These are phyloP conservation scores for Ictidomys tridecemlineatus DNA, from an alignment of 2,113 vertebrate species.

Conservation along the genomic window DNA sequence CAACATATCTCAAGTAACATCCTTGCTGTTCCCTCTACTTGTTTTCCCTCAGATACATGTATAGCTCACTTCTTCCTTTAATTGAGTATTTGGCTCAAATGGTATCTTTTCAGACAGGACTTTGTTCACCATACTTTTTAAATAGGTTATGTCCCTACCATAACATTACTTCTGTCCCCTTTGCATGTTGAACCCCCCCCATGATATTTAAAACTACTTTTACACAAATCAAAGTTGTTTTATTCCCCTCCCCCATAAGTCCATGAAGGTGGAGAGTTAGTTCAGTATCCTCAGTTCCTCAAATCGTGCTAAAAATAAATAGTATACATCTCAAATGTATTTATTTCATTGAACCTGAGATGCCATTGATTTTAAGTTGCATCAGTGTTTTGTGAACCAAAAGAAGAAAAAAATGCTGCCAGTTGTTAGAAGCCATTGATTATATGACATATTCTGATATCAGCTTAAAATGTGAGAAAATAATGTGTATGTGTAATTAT, in stretches of 20 bases:
- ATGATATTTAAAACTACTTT: background rate
- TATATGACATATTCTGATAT: background rate
- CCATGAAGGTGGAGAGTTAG: background rate
- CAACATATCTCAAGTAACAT: background rate
- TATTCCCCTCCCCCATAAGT: background rate
- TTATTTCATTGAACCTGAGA: background rate
- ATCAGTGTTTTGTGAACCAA: background rate
- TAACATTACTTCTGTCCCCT: background rate
- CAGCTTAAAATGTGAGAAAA: background rate
- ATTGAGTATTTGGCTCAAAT: background rate
- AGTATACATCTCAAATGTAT: background rate
- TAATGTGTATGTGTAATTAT: too few species aligned
- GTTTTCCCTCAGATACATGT: background rate
- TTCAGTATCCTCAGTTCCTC: background rate
- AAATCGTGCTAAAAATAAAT: background rate
- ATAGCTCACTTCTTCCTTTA: background rate
- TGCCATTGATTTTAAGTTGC: background rate
- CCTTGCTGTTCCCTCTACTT: background rate
- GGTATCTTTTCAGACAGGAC: background rate
- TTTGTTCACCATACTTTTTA: background rate
- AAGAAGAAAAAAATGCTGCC: constrained; percentile 1
- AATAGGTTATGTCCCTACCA: too few species aligned
- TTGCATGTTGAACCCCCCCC: background rate
- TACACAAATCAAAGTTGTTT: background rate
- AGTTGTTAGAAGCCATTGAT: background rate